phyloP scores from a whole-genome alignment of 1,140 invertebrate species.

The Vanessa tameamea region DNA sequence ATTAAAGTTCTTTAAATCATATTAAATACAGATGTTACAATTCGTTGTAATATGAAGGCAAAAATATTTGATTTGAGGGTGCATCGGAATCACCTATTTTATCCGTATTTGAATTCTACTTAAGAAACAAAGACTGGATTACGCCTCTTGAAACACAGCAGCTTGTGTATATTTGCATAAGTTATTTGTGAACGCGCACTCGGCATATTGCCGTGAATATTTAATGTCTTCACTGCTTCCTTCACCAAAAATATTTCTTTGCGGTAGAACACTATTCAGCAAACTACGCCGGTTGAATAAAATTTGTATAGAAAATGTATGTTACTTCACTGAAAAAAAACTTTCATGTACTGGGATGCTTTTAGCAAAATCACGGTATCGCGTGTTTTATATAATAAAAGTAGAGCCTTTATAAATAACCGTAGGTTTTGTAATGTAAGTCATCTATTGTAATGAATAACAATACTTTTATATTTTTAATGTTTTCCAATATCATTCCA shows the following conservation, averaged over 20 bases:
- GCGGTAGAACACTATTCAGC: constrained; percentile 42
- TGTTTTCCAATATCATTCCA: too few species aligned
- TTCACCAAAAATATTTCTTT: constrained; percentile 55
- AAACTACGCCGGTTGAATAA: constrained; percentile 48
- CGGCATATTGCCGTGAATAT: constrained; percentile 52
- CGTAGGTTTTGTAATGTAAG: constrained; percentile 28
- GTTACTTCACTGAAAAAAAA: constrained; percentile 35
- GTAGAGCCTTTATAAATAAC: constrained; percentile 23
- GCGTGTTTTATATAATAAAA: constrained; percentile 42
- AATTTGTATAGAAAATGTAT: constrained; percentile 40
- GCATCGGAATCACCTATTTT: constrained; percentile 3
- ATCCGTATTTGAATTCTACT: constrained; percentile 35
- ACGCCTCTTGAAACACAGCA: constrained; percentile 48
- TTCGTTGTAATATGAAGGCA: too few species aligned
- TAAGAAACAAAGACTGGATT: constrained; percentile 36
- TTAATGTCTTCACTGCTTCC: constrained; percentile 45
- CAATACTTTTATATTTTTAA: too few species aligned
- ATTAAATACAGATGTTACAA: too few species aligned
- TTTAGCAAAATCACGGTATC: constrained; percentile 61
- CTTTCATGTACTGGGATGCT: constrained; percentile 42
- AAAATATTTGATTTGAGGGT: not conserved
- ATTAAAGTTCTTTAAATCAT: too few species aligned
- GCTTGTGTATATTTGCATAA: constrained; percentile 64
- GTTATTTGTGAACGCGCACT: constrained; percentile 51
- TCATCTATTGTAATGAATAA: constrained; percentile 12